phyloP scores from a whole-genome alignment of 1,140 invertebrate species.

The Diabrotica virgifera region DNA sequence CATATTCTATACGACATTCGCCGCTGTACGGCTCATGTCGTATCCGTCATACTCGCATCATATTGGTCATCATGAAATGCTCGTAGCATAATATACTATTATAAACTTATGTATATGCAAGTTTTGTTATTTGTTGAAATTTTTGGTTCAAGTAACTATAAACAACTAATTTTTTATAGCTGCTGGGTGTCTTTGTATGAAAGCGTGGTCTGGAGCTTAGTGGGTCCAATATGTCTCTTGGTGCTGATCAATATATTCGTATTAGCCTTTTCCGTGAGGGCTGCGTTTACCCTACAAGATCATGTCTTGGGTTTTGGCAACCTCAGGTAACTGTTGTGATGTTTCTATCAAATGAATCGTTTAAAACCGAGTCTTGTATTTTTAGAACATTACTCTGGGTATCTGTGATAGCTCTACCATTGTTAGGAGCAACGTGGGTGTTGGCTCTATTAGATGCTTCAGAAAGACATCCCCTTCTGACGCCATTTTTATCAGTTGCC shows the following conservation, averaged over 20 bases:
- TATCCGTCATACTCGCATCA: no score
- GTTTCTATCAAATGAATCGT: background rate
- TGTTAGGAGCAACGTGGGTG: slow-evolving; percentile 78
- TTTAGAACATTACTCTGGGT: slow-evolving; percentile 80
- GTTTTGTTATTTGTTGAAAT: no score
- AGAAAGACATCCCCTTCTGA: slow-evolving; percentile 68
- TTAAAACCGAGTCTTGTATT: slow-evolving; percentile 19
- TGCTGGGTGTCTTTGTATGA: slow-evolving; percentile 95
- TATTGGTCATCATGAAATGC: no score
- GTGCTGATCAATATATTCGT: slow-evolving; percentile 76
- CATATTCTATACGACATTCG: no score
- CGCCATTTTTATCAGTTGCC: slow-evolving; percentile 69
- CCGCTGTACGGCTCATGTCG: no score
- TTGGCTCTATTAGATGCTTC: slow-evolving; percentile 77
- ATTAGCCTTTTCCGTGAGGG: slow-evolving; percentile 80
- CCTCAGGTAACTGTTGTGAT: slow-evolving; percentile 58
- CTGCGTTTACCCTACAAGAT: slow-evolving; percentile 87
- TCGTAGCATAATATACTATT: no score
- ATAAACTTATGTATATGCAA: no score
- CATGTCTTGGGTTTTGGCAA: slow-evolving; percentile 89
- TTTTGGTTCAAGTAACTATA: no score
- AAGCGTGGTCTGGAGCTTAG: slow-evolving; percentile 85
- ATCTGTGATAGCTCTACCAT: slow-evolving; percentile 72
- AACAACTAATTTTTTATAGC: slow-evolving; percentile 50
- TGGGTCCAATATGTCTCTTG: slow-evolving; percentile 77